These are phyloP conservation scores for Ditula angustiorana DNA, from an alignment of 2,888 invertebrate genomes.

Conservation along the genomic window DNA sequence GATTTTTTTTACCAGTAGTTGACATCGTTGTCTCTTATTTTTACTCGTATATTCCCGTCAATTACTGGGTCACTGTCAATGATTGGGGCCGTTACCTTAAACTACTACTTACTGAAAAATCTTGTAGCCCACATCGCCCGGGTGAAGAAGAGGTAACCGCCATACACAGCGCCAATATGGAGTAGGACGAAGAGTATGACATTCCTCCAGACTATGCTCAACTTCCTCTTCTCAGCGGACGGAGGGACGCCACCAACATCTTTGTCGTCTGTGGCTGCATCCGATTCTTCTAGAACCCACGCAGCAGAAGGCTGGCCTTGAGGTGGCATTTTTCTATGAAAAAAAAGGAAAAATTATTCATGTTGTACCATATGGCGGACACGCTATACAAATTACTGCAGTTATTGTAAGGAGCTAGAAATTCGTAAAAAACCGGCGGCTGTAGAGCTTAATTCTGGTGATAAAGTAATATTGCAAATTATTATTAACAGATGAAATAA, in stretches of 20 bases:
- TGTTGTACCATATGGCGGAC: no score
- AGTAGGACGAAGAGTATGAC: constrained; percentile 89
- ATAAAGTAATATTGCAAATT: no score
- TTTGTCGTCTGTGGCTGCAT: constrained; percentile 61
- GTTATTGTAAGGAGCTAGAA: no score
- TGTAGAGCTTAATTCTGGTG: no score
- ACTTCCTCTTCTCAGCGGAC: constrained; percentile 83
- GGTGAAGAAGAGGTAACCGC: constrained; percentile 89
- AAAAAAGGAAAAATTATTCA: no score
- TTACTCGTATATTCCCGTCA: no score
- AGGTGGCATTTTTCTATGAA: constrained; percentile 73
- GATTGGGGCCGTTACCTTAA: background rate
- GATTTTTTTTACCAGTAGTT: background rate
- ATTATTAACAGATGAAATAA: no score
- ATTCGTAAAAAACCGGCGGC: no score
- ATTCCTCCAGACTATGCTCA: constrained; percentile 92
- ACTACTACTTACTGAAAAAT: constrained; percentile 86
- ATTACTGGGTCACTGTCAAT: no score
- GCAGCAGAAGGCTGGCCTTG: constrained; percentile 70
- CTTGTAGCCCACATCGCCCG: constrained; percentile 89
- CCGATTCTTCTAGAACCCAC: constrained; percentile 75
- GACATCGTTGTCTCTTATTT: background rate
- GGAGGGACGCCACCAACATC: constrained; percentile 58
- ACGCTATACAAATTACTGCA: no score
- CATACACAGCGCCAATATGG: constrained; percentile 90